Evolutionary conservation across 2,113 vertebrate genomes (phyloP).

Genomic region (Oplegnathus fasciatus): DNA sequence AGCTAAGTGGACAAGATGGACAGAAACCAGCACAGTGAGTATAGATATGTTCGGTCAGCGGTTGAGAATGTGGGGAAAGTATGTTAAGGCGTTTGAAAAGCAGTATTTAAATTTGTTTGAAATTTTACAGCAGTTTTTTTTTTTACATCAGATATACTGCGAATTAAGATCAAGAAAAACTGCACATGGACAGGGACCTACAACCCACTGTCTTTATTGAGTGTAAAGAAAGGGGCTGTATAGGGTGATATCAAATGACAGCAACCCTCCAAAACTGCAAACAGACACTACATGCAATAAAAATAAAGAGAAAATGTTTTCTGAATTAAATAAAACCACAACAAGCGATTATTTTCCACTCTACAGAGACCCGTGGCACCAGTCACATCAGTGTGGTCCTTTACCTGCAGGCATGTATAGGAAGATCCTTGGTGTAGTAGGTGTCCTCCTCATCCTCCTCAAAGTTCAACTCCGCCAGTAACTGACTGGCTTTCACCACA

Average conservation of each 20-base stretch:
- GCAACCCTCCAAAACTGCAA: not conserved
- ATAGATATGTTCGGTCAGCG: not conserved
- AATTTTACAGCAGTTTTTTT: not conserved
- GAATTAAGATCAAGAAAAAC: not conserved
- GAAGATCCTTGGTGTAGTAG: slow-evolving; percentile 97
- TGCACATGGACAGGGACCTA: not conserved
- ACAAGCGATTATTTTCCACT: not conserved
- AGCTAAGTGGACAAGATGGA: not conserved
- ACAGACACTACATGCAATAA: not conserved
- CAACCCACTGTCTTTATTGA: not conserved
- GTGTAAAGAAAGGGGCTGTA: not conserved
- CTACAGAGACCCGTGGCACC: not conserved
- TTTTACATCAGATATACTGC: not conserved
- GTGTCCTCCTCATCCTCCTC: slow-evolving; percentile 97
- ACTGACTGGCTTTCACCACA: slow-evolving; percentile 92
- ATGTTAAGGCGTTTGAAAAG: no score
- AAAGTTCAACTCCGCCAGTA: slow-evolving; percentile 96
- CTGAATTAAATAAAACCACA: not conserved
- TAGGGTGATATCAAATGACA: not conserved
- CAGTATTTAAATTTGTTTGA: not conserved
- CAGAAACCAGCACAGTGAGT: not conserved
- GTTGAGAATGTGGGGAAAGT: not conserved
- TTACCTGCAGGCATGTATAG: slow-evolving; percentile 96
- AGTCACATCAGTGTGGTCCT: slow-evolving; percentile 54
- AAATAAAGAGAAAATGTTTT: not conserved